phyloP scores from a whole-genome alignment of 2,888 invertebrate species.

The Chrysina gloriosa region DNA sequence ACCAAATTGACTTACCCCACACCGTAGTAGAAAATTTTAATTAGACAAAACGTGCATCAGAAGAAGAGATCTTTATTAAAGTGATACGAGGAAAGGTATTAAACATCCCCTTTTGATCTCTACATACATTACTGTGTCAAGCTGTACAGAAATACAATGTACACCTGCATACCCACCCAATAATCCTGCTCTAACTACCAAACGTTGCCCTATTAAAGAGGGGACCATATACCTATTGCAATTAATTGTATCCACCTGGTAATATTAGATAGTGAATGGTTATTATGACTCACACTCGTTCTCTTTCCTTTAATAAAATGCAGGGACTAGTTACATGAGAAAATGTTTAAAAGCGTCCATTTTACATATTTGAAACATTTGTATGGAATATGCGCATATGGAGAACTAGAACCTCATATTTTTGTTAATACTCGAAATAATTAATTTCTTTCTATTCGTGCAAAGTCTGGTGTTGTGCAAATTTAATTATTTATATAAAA shows the following conservation, averaged over 20 bases:
- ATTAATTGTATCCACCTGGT: constrained; percentile 35
- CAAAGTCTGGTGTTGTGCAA: no score
- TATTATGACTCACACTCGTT: constrained; percentile 22
- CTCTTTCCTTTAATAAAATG: neutral
- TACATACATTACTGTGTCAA: neutral
- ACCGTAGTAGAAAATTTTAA: no score
- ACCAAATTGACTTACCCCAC: no score
- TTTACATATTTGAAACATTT: no score
- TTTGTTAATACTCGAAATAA: no score
- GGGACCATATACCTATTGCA: constrained; percentile 14
- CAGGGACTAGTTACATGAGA: neutral
- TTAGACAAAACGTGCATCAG: no score
- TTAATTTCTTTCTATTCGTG: no score
- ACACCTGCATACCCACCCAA: constrained; percentile 21
- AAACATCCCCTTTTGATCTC: constrained; percentile 5
- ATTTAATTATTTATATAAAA: no score
- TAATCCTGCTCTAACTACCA: constrained; percentile 15
- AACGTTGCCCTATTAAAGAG: constrained; percentile 19
- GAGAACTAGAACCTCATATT: no score
- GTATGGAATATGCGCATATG: no score
- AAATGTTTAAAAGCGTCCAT: neutral
- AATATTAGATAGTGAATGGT: constrained; percentile 11
- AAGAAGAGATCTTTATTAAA: no score
- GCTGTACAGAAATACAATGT: neutral
- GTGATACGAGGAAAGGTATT: no score